phyloP scores from a whole-genome alignment of 2,888 invertebrate genomes.

The Acholoe squamosa region DNA sequence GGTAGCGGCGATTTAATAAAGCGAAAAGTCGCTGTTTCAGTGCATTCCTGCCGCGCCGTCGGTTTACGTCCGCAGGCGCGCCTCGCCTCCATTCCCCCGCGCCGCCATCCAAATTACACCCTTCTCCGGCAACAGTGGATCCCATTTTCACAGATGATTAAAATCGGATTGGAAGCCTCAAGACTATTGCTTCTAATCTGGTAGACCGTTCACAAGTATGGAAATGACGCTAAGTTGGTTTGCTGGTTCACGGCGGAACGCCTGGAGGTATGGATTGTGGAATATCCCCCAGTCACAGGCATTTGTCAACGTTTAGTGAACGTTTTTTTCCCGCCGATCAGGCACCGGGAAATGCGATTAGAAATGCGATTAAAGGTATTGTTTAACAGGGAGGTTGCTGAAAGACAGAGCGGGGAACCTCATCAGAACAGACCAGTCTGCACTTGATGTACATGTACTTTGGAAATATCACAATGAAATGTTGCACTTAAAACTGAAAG shows the following conservation, averaged over 20 bases:
- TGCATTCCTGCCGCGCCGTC: constrained; percentile 36
- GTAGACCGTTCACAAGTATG: constrained; percentile 38
- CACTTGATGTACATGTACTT: background rate
- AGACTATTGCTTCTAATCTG: constrained; percentile 60
- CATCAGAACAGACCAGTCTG: background rate
- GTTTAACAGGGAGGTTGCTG: constrained; percentile 23
- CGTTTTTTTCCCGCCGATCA: constrained; percentile 7
- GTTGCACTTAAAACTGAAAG: too few species aligned
- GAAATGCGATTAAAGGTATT: constrained; percentile 43
- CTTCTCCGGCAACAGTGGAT: constrained; percentile 45
- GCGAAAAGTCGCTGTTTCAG: constrained; percentile 43
- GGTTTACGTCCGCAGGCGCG: background rate
- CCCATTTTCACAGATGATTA: constrained; percentile 60
- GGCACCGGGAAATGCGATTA: constrained; percentile 1
- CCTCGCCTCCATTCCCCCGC: background rate
- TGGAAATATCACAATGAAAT: too few species aligned
- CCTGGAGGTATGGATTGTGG: constrained; percentile 19
- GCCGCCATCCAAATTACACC: constrained; percentile 42
- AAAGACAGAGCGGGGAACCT: constrained; percentile 1
- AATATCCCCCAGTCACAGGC: background rate
- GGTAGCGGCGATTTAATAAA: constrained; percentile 44
- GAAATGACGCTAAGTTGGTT: constrained; percentile 60
- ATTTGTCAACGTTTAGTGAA: constrained; percentile 1
- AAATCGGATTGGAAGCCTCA: constrained; percentile 62
- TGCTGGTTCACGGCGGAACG: background rate